Percentiles rank a stretch among this genome's conserved stretches.
Evolutionary conservation across 2,888 invertebrate species (phyloP).

Genomic region (Elysia crispata): DNA sequence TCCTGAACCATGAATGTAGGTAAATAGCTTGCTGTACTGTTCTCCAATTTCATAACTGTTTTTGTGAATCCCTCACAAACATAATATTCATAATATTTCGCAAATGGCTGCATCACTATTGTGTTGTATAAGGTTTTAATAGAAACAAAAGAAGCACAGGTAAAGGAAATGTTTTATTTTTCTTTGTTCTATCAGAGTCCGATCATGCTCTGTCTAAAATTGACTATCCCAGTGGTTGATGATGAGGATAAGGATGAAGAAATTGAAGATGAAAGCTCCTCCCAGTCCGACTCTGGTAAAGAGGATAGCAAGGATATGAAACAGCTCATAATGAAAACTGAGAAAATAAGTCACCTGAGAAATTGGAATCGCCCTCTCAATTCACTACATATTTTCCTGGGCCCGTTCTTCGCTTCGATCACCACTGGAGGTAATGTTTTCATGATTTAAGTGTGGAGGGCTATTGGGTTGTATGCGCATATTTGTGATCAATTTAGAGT

Average conservation of each 20-base stretch:
- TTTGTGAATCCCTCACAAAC: not conserved
- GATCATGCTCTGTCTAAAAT: conserved; percentile 79
- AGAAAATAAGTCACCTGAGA: conserved; percentile 64
- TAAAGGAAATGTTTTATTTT: not conserved
- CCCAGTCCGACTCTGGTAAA: conserved; percentile 57
- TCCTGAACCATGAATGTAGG: too few species aligned
- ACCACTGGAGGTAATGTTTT: conserved; percentile 62
- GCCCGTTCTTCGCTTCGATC: conserved; percentile 78
- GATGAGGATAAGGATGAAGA: conserved; percentile 17
- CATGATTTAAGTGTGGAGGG: not conserved
- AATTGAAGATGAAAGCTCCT: not conserved
- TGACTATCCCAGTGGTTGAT: conserved; percentile 81
- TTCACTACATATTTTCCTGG: conserved; percentile 79
- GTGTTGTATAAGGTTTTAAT: too few species aligned
- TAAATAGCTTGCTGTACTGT: too few species aligned
- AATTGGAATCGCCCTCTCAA: conserved; percentile 82
- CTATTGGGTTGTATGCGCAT: not conserved
- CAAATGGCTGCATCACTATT: too few species aligned
- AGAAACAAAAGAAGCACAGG: too few species aligned
- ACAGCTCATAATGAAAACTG: conserved; percentile 1
- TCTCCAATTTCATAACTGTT: not conserved
- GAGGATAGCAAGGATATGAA: conserved; percentile 76
- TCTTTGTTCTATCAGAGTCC: conserved; percentile 77
- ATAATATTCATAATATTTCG: too few species aligned
- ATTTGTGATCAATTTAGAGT: too few species aligned